Base-by-base conservation (phyloP, 2,797 vertebrate genomes). In the Rhinoraja longicauda region DNA sequence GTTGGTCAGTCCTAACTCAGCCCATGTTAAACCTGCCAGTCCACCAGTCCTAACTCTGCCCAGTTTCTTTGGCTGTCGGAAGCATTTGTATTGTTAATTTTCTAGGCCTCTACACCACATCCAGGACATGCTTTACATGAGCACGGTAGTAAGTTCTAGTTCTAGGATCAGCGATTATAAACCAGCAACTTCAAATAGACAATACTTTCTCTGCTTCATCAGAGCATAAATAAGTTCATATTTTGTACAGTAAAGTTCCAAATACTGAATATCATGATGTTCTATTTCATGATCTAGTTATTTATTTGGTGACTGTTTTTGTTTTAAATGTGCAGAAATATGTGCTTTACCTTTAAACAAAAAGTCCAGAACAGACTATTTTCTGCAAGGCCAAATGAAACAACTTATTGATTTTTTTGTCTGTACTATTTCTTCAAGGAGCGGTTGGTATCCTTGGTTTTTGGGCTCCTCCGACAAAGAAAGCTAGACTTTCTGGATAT, bases 401-500 rank as follows among this genome's bases (percentile, higher is more conserved):
- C 62, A 79, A 13, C 62, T 45, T 32, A 36, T 32, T 93, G 53
- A 75, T 70, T 93, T 7, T 93, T 75, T 93, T 53, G 45, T 90
- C 78, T 75, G 77, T 94, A 93, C 93, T 53, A 53, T 93, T 93
- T 94, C 93, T 96, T 95, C 67, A 91, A 99, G 99, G 99, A 99
- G 95, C 97, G 98, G 93, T 96, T 99, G 94, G 95, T 98, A 93
- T 99, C 98, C 5, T 95, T 99, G 95, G 97, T 99, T 93, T 99
- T 99, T 94, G 99, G 98, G 59, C 97, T 99, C 94, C 94, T 99
- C 95, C 97, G 98, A 93, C 98, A 99, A 96, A 97, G 97, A 95
- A 99, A 99, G 95, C 96, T 99, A 95, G 98, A 98, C 96, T 99
- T 99, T 96, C 97, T 98, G 96, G 98, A 99, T 94, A 98, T 99